Base-by-base conservation (phyloP, 2,797 vertebrate species). In the Pangasius mekongensis region DNA sequence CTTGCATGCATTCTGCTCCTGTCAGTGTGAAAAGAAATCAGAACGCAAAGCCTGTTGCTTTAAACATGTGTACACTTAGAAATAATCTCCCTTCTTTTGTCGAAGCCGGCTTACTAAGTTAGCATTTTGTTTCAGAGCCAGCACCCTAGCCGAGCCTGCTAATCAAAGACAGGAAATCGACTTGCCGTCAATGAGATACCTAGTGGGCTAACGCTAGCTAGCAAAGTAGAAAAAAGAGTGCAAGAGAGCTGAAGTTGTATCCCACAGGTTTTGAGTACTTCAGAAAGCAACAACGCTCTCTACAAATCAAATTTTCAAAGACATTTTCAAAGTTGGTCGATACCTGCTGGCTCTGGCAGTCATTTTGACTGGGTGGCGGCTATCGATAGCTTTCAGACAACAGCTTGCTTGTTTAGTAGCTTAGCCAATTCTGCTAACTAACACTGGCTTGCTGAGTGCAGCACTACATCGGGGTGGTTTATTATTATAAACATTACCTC, bases 261-360 rank as follows among this genome's bases (percentile, higher is more conserved):
- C 47, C 14, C 20, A 24, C 20, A 22, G 39, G 6, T 74, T 83
- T 9, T 39, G 14, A 11, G 30, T 30, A 64, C 39, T 62, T 87
- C 33, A 18, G 5, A 49, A 49, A 52, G 10, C 27, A 66, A 52
- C 56, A 16, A 10, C 3, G 33, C 30, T 64, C 5, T 71, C 27
- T 73, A 54, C 52, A 80, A 47, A 83, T 80, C 54, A 64, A 62
- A 22, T 76, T 22, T 88, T 58, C 7, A 14, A 30, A 83, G 73
- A 54, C 71, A 54, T 16, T 76, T 22, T 58, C 16, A 14, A 49
- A 43, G 36, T 83, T 43, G 36, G 36, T 89, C 87, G 86, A 89
- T 89, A 84, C 62, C 71, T 91, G 49, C 80, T 89, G 90, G 43
- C 83, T 88, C 81, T 77, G 71, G 84, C 52, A 77, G 71, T 87